Evolutionary conservation across 2,113 vertebrate species (phyloP).

Genomic region (Accipiter cooperii): DNA sequence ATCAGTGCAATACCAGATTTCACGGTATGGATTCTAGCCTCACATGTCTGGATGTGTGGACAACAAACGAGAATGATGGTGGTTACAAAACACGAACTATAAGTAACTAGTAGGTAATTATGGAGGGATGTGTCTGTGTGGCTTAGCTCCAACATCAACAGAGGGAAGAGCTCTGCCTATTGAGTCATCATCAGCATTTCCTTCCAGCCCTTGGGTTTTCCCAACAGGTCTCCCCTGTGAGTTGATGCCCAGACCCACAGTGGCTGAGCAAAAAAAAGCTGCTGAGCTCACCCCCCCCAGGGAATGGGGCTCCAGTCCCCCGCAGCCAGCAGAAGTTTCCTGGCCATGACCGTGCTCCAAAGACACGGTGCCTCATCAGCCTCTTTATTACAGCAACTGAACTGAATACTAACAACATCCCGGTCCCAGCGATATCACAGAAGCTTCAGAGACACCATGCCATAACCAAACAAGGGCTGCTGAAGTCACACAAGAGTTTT

Average conservation of each 20-base stretch:
- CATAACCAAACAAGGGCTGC: background rate
- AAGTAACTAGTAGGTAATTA: constrained; percentile 12
- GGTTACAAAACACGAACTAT: background rate
- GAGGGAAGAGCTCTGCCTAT: constrained; percentile 48
- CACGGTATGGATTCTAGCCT: background rate
- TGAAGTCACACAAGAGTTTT: background rate
- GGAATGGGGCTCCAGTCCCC: background rate
- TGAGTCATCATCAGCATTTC: constrained; percentile 45
- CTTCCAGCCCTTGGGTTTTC: constrained; percentile 18
- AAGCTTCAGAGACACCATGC: background rate
- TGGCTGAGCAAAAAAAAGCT: background rate
- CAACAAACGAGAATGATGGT: background rate
- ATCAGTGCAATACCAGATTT: background rate
- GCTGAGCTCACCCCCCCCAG: background rate
- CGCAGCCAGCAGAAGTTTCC: background rate
- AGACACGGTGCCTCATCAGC: background rate
- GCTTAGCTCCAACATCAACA: constrained; percentile 42
- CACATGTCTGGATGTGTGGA: background rate
- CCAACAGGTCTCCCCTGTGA: background rate
- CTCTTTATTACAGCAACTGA: background rate
- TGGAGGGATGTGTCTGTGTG: constrained; percentile 12
- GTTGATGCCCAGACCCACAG: background rate
- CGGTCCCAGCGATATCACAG: background rate
- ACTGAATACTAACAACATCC: background rate
- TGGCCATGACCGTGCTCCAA: background rate